Evolutionary conservation across 2,113 vertebrate genomes (phyloP).

Genomic region (Athene cunicularia): DNA sequence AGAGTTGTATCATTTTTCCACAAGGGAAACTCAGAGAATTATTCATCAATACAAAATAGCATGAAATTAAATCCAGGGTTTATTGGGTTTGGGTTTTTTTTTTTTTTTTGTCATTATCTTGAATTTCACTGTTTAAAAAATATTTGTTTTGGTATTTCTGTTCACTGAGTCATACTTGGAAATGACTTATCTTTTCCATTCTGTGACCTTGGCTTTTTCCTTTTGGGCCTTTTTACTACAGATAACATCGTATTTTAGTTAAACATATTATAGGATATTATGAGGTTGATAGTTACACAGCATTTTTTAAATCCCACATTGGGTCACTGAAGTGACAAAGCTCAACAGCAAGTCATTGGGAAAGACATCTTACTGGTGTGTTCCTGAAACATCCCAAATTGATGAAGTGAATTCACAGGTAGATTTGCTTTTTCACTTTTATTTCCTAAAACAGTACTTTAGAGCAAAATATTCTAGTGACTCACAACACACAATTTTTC

Average conservation of each 20-base stretch:
- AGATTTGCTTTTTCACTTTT: neutral
- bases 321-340: neutral
- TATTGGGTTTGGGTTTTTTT: neutral
- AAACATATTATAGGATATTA: neutral
- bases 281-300: neutral
- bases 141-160: neutral
- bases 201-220: neutral
- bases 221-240: neutral
- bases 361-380: neutral
- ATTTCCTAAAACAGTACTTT: neutral
- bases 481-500: accelerated
- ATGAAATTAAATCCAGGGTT: neutral
- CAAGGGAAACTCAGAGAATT: neutral
- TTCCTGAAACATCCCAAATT: neutral
- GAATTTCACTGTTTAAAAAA: neutral
- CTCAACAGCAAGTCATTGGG: neutral
- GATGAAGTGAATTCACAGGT: neutral
- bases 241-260: neutral
- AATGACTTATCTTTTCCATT: neutral
- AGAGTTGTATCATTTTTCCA: neutral
- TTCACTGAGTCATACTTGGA: neutral
- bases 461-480: neutral
- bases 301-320: neutral
- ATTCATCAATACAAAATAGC: neutral
- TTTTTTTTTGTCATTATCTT: neutral